Evolutionary conservation across 1,140 invertebrate genomes (phyloP), one percentile per base, ranked within the genome.

Genomic region (Papilio machaon): DNA sequence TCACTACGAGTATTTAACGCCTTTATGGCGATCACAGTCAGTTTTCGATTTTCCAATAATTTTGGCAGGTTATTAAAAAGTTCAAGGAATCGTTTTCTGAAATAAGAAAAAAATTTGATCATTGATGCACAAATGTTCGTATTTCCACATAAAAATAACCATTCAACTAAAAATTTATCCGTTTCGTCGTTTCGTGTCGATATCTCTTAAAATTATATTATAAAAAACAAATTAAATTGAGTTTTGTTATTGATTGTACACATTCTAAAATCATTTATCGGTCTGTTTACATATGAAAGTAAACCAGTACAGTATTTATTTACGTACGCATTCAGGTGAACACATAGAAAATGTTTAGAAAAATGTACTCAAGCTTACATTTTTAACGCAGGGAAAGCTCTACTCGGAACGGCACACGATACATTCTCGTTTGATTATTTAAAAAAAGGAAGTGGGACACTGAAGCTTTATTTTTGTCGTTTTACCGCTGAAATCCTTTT

Each of bases 21-120:
- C 92, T 67, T 64, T 46, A 80, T 54, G 92, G 92, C 92, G 89
- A 92, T 92, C 91, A 92, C 91, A 93, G 91, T 92, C 80, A 82
- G 82, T 60, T 86, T 87, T 84, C 81, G 81, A 84, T 84, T 82
- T 54, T 85, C 80, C 54, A 83, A 76, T 82, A 84, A 80, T 83
- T 86, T 87, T 85, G 88, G 87, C 85, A 85, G 83, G 75, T 81
- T 23, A 75, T 77, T 82, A 82, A 35, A 81, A 75, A 43, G 85
- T 85, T 83, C 82, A 75, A 47, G 15, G 46, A 75, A 52, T 75
- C 73, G 73, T 35, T 81, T 80, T 84, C 83, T 86, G 86, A 58
- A 86, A 87, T 82, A 78, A 35, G 81, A 82, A 64, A 49, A 81
- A 49, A 11, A 30, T 75, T 52, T 23, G 11, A 52, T 23, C 47